A percentile compares a stretch with the other conserved stretches of the same genome.
phyloP scores from a whole-genome alignment of 2,797 vertebrate species.

The Pangasius mekongensis region DNA sequence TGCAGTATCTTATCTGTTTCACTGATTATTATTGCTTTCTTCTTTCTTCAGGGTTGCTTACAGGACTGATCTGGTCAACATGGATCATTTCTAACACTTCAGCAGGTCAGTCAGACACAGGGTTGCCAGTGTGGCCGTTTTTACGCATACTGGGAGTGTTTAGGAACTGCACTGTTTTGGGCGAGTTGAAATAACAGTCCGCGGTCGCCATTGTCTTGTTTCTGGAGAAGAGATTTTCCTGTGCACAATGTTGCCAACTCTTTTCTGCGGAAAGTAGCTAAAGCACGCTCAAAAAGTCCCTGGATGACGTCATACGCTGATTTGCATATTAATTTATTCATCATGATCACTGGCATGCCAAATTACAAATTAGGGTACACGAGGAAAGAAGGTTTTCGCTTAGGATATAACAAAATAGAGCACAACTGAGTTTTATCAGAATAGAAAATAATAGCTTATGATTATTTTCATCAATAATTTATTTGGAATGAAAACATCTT shows the following conservation, averaged over 20 bases:
- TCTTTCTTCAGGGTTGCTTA: background rate
- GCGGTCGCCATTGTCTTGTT: background rate
- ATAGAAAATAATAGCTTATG: background rate
- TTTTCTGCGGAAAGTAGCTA: background rate
- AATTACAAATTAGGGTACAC: background rate
- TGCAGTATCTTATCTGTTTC: background rate
- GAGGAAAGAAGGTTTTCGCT: background rate
- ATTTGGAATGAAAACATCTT: background rate
- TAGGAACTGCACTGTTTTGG: background rate
- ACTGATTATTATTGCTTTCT: background rate
- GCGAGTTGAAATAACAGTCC: background rate
- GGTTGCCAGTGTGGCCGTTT: background rate
- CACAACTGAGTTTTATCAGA: background rate
- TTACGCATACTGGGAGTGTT: background rate
- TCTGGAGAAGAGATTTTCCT: background rate
- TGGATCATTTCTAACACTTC: background rate
- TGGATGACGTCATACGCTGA: background rate
- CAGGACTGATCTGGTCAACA: slow-evolving; percentile 14
- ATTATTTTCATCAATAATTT: background rate
- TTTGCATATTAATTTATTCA: background rate
- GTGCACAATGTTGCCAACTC: background rate
- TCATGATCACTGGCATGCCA: background rate
- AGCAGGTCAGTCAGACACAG: slow-evolving; percentile 35
- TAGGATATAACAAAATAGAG: background rate
- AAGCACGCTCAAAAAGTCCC: background rate